Conservation (phyloP, 2,797 vertebrate genomes). For the Iguana delicatissima region DNA sequence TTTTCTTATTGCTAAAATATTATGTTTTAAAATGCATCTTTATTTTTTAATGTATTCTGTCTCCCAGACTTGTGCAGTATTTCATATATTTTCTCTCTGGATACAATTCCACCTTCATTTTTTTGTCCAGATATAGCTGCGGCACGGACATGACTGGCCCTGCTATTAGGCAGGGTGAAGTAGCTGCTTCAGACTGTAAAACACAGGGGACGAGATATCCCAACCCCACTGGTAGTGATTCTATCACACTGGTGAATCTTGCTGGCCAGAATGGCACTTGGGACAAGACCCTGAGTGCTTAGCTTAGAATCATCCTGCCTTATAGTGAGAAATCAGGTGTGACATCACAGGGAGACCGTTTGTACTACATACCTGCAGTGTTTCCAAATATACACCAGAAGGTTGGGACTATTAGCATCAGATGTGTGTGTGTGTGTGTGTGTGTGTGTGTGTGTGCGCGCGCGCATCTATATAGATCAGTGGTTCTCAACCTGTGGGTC, state of each 20-base stretch:
- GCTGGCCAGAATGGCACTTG: not conserved
- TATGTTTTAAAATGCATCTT: too few species aligned
- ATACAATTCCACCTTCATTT: too few species aligned
- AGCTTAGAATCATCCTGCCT: not conserved
- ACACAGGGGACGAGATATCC: not conserved
- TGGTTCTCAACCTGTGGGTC: too few species aligned
- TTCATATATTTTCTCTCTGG: too few species aligned
- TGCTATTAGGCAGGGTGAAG: not conserved
- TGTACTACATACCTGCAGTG: not conserved
- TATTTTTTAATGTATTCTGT: too few species aligned
- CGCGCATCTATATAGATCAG: too few species aligned
- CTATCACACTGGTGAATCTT: not conserved
- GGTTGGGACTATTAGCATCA: not conserved
- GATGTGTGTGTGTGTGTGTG: too few species aligned
- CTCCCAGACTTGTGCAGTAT: too few species aligned
- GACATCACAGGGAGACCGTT: not conserved
- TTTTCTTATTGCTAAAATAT: too few species aligned
- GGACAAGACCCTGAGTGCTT: not conserved
- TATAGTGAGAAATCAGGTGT: not conserved
- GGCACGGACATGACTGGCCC: too few species aligned
- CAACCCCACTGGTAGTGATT: not conserved
- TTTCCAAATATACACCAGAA: not conserved
- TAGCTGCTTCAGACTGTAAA: not conserved
- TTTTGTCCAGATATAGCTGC: too few species aligned
- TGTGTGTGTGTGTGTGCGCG: too few species aligned